These are phyloP conservation scores for Antedon mediterranea DNA, from an alignment of 53 echinoderm and acorn worm species.

Conservation along the genomic window DNA sequence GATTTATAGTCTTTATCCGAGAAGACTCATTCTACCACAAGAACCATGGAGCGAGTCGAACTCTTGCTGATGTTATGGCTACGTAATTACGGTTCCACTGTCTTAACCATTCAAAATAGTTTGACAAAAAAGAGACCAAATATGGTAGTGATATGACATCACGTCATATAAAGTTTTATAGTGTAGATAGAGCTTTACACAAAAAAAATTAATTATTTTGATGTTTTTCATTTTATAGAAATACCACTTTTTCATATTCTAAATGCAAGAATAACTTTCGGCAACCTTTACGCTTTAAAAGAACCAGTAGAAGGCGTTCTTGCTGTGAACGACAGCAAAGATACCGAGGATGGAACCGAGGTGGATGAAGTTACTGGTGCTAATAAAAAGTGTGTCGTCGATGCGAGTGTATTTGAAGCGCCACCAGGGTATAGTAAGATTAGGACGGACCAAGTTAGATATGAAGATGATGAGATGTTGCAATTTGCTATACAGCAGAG, in stretches of 20 bases:
- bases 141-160: too few relatives aligned
- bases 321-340: slow-evolving; percentile 10
- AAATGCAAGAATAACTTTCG: slow-evolving; percentile 91
- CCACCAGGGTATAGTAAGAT: slow-evolving; percentile 43
- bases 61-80: too few relatives aligned
- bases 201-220: neutral
- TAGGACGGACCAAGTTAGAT: slow-evolving; percentile 40
- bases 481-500: slow-evolving; percentile 93
- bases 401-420: slow-evolving; percentile 66
- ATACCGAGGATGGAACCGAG: slow-evolving; percentile 7
- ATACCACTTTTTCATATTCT: slow-evolving; percentile 95
- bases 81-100: too few relatives aligned
- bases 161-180: too few relatives aligned
- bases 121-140: too few relatives aligned
- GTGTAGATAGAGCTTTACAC: too few relatives aligned
- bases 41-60: too few relatives aligned
- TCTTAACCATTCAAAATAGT: too few relatives aligned
- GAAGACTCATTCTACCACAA: too few relatives aligned
- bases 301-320: slow-evolving; percentile 59
- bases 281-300: slow-evolving; percentile 63
- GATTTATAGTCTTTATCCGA: too few relatives aligned
- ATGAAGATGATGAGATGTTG: slow-evolving; percentile 76
- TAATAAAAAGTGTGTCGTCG: slow-evolving; percentile 52
- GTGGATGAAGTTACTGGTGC: neutral
- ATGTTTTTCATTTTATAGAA: slow-evolving; percentile 29